Evolutionary conservation across 2,888 invertebrate genomes (phyloP), one percentile per base, ranked within the genome.

Genomic region (Cheilosia pagana): DNA sequence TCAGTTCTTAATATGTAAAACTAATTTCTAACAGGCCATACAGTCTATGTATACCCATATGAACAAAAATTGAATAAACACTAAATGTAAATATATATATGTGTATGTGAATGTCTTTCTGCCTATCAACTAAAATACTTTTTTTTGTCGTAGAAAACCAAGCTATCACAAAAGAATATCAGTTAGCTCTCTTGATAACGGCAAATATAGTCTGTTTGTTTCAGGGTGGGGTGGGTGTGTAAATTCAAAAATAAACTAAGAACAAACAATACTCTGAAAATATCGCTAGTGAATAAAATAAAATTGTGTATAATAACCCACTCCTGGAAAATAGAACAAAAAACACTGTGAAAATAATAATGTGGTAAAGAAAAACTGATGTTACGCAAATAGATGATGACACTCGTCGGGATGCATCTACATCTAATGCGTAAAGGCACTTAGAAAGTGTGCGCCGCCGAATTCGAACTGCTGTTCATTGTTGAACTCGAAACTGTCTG

Each of bases 381-480:
- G 28, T 23, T 41, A 48, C 62, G 62, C 74, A 59, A 41, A 21
- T 43, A 63, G 39, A 50, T 2, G 53, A 57, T 19, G 71, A 39
- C 16, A 53, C 59, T 25, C 28, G 16, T 12, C 39, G 12, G 35
- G 53, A 23, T 60, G 41, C 23, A 60, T 39, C 43, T 7, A 5
- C 19, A 14, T 50, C 62, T 81, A 91, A 88, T 90, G 90, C 87
- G 90, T 90, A 86, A 91, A 91, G 89, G 91, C 91, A 90, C 91
- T 91, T 82, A 91, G 88, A 88, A 91, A 91, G 88, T 91, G 91
- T 68, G 90, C 91, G 45, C 91, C 91, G 12, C 90, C 90, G 89
- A 91, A 89, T 74, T 91, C 91, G 67, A 91, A 91, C 77, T 90
- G 90, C 63, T 90, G 91, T 79, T 89, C 89, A 72, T 82, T 87